phyloP scores from a whole-genome alignment of 2,113 vertebrate genomes.

The Poeciliopsis occidentalis region DNA sequence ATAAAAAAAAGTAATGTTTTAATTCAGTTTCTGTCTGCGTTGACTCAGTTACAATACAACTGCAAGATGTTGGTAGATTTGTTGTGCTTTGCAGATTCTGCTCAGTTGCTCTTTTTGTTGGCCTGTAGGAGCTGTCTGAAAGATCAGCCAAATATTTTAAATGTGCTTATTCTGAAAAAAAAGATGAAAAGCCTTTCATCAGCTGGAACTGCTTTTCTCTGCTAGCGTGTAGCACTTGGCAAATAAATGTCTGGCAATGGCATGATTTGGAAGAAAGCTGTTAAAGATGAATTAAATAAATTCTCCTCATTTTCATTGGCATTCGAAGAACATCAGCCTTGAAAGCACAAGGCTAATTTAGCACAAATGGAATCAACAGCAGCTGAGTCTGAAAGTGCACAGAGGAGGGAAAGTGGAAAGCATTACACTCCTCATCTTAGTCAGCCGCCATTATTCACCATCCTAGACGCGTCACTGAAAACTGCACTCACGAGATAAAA shows the following conservation, averaged over 20 bases:
- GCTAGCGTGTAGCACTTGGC: too few species aligned
- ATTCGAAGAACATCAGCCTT: constrained; percentile 24
- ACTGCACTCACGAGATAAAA: constrained; percentile 11
- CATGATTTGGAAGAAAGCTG: constrained; percentile 3
- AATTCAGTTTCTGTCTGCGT: neutral
- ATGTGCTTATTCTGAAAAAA: too few species aligned
- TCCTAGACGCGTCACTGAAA: constrained; percentile 6
- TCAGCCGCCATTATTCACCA: constrained; percentile 26
- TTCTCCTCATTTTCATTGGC: neutral
- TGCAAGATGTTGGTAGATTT: neutral
- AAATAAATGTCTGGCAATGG: neutral
- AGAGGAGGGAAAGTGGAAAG: constrained; percentile 18
- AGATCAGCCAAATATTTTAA: too few species aligned
- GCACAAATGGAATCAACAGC: constrained; percentile 26
- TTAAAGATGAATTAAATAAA: constrained; percentile 17
- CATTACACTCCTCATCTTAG: constrained; percentile 19
- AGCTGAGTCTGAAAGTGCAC: constrained; percentile 10
- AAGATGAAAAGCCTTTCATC: constrained; percentile 11
- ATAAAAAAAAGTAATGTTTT: neutral
- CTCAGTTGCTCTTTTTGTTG: neutral
- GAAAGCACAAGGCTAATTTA: constrained; percentile 36
- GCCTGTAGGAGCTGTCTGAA: too few species aligned
- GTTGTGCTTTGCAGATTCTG: neutral
- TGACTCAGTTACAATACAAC: constrained; percentile 1
- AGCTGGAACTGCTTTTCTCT: neutral